Base-by-base conservation (phyloP, 2,113 vertebrate genomes). In the Arothron firmamentum region DNA sequence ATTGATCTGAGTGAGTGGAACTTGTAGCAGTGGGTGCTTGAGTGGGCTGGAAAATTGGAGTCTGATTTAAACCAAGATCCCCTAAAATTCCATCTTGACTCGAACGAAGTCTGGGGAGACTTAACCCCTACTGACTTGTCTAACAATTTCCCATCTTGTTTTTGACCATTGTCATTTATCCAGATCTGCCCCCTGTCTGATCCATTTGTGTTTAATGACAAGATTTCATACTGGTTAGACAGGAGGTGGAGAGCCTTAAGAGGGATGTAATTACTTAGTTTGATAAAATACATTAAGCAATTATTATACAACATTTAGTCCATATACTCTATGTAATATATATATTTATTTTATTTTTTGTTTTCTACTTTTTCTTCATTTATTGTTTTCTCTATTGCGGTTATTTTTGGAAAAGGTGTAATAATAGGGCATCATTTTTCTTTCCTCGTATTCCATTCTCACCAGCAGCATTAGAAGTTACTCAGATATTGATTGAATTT, bases 1-100 rank as follows among this genome's bases (percentile, higher is more conserved):
- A 77, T 77, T 76, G 81, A 87, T 81, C 71, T 58, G 20, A 69
- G 56, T 12, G 48, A 59, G 56, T 58, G 51, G 15, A 50, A 65
- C 76, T 86, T 75, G 66, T 59, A 82, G 68, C 72, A 67, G 41
- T 59, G 56, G 25, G 59, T 74, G 75, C 68, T 72, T 62, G 64
- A 72, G 57, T 78, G 62, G 47, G 23, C 65, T 63, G 67, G 57
- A 41, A 62, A 81, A 73, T 76, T 81, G 50, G 43, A 77, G 59
- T 71, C 31, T 0, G 21, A 53, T 50, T 74, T 65, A 18, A 20
- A 20, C 73, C 25, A 45, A 58, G 70, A 43, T 21, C 51, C 21
- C 7, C 34, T 0, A 1, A 60, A 64, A 72, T 71, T 65, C 28
- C 56, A 8, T 67, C 34, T 62, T n/a, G 17, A 28, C 59, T 62